Evolutionary conservation across 2,797 vertebrate genomes (phyloP), one percentile per base, ranked within the genome.

Genomic region (Tamandua tetradactyla): DNA sequence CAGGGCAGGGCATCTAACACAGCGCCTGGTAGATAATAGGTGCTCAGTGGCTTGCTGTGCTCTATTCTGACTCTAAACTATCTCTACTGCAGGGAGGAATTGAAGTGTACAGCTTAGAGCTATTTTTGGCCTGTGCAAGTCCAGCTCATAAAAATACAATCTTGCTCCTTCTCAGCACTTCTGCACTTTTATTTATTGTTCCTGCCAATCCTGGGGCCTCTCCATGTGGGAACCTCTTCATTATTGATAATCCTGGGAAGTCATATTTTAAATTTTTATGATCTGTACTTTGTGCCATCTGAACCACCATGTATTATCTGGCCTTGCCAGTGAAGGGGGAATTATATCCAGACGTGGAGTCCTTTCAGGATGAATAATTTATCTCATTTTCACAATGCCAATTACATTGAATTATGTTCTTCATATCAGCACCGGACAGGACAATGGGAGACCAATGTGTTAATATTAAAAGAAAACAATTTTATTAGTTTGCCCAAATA

Each of bases 181-280:
- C 87, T 74, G 92, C 22, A 42, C 95, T 75, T 97, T 97, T 97
- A 97, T 97, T 97, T 98, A 96, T 98, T 87, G 94, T 91, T 85
- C 86, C 94, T 98, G 97, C 97, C 97, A 97, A 94, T 97, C 96
- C 96, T 22, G 27, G 96, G 94, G 94, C 93, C 94, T 94, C 90
- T 96, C 95, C 7, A 9, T 93, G 97, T 94, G 97, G 97, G 97
- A 96, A 96, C 94, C 96, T 98, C 97, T 98, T 97, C 97, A 98
- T 98, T 98, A 98, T 98, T 98, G 98, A 98, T 98, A 98, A 98
- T 97, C 95, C 93, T 0, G 42, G 95, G 97, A 98, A 98, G 97
- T 89, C 97, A 96, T 98, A 98, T 98, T 98, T 98, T 96, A 98
- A 98, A 98, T 97, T 98, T 98, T 98, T 97, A 98, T 98, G 97